Evolutionary conservation across 2,113 vertebrate species (phyloP).

Genomic region (Thamnaconus septentrionalis): DNA sequence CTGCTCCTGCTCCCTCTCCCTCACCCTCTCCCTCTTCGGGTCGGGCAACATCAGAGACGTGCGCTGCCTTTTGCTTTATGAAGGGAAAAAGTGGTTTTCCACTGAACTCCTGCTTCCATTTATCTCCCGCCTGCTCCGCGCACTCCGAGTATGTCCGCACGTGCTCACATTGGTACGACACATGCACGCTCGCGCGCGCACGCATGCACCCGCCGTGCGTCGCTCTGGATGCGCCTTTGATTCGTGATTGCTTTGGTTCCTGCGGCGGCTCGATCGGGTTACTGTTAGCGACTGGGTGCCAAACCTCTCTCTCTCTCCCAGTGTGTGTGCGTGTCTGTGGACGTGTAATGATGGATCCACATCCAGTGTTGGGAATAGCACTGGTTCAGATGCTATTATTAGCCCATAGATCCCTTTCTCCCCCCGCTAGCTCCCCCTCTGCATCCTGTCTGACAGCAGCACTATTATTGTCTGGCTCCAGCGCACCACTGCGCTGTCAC

Average conservation of each 20-base stretch:
- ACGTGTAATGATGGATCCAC: conserved; percentile 47
- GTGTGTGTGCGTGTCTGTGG: conserved; percentile 3
- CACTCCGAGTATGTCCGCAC: conserved; percentile 1
- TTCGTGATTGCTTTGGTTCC: conserved; percentile 72
- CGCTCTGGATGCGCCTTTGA: conserved; percentile 63
- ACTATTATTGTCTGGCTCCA: conserved; percentile 63
- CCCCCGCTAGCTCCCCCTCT: conserved; percentile 49
- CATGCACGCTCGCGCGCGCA: conserved; percentile 40
- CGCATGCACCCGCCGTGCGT: conserved; percentile 31
- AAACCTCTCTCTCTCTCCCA: conserved; percentile 29
- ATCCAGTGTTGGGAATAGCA: conserved; percentile 62
- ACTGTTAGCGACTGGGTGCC: conserved; percentile 57
- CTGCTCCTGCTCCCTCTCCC: conserved; percentile 47
- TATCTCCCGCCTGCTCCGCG: conserved; percentile 45
- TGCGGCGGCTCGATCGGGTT: conserved; percentile 67
- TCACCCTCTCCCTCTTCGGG: conserved; percentile 55
- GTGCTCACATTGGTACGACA: conserved; percentile 45
- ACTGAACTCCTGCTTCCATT: conserved; percentile 71
- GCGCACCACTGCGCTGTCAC: conserved; percentile 40
- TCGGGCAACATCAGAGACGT: conserved; percentile 60
- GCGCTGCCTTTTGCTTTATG: conserved; percentile 41
- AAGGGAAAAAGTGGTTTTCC: conserved; percentile 66
- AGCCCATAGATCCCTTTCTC: conserved; percentile 44
- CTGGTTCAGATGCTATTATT: conserved; percentile 70
- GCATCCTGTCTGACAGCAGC: conserved; percentile 57